Conservation (phyloP, 2,888 invertebrate genomes). For the Thelaira solivaga region DNA sequence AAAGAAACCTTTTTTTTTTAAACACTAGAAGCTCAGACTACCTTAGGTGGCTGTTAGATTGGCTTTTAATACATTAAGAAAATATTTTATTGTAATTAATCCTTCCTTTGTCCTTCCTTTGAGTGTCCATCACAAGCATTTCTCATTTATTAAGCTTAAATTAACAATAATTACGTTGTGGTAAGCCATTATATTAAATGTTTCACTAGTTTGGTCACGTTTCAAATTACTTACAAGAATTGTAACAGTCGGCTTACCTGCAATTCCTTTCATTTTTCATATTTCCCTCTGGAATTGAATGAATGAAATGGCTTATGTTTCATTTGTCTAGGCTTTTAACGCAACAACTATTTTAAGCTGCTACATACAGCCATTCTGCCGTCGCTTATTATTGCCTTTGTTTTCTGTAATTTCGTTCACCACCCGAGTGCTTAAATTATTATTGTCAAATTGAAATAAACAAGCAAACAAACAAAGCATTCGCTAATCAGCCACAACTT, state of each 20-base stretch:
- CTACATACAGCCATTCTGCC: too few species aligned
- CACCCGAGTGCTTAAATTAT: neutral
- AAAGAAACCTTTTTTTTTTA: too few species aligned
- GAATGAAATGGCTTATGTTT: neutral
- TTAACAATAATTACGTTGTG: neutral
- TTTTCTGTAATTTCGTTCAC: too few species aligned
- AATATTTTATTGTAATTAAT: too few species aligned
- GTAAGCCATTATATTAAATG: conserved; percentile 12
- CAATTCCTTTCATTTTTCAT: neutral
- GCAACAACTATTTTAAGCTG: neutral
- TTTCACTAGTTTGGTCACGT: conserved; percentile 30
- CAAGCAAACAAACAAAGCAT: too few species aligned
- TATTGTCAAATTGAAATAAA: neutral
- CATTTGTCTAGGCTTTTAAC: neutral
- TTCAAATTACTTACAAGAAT: conserved; percentile 22
- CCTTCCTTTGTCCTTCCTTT: too few species aligned
- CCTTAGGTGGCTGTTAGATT: too few species aligned
- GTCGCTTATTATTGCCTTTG: too few species aligned
- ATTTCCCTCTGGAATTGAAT: neutral
- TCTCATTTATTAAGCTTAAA: too few species aligned
- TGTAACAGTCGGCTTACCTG: conserved; percentile 11
- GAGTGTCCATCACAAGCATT: too few species aligned
- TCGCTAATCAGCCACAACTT: neutral
- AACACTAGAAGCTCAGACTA: too few species aligned
- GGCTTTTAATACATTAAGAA: too few species aligned